Conservation (phyloP, 1,140 invertebrate species). For the Sarcophaga peregrina region DNA sequence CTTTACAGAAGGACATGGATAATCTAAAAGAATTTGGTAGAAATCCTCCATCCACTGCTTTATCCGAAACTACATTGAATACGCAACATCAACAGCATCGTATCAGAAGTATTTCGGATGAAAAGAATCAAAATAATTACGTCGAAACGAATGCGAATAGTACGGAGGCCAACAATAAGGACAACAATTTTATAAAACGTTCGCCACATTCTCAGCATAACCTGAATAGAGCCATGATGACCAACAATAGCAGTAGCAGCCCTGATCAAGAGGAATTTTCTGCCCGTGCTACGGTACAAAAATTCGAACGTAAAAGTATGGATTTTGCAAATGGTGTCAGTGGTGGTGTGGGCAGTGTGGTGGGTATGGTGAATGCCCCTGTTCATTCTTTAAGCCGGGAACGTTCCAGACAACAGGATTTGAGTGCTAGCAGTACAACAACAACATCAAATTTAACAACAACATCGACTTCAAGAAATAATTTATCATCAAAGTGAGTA, state of each 20-base stretch:
- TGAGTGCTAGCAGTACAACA: neutral
- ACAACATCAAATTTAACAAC: neutral
- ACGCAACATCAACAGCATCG: conserved; percentile 53
- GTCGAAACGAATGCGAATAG: conserved; percentile 48
- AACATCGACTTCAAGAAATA: conserved; percentile 49
- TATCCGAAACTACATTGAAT: conserved; percentile 58
- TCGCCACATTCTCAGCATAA: conserved; percentile 26
- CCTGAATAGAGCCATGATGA: neutral
- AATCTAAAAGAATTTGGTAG: conserved; percentile 60
- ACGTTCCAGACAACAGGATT: conserved; percentile 15
- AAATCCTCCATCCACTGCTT: conserved; percentile 44
- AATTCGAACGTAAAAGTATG: conserved; percentile 55
- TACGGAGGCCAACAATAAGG: neutral
- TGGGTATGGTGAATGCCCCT: neutral
- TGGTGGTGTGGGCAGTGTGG: neutral
- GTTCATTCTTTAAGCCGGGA: neutral
- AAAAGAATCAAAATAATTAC: conserved; percentile 67
- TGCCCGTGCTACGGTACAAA: conserved; percentile 48
- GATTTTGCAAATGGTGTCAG: conserved; percentile 46
- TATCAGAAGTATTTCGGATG: conserved; percentile 63
- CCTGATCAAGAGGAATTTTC: conserved; percentile 46
- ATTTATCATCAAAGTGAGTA: conserved; percentile 57
- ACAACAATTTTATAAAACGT: conserved; percentile 30
- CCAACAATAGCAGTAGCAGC: conserved; percentile 34
- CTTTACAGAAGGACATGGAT: conserved; percentile 62